Conservation (phyloP, 1,140 invertebrate species). For the Caenorhabditis brenneri region DNA sequence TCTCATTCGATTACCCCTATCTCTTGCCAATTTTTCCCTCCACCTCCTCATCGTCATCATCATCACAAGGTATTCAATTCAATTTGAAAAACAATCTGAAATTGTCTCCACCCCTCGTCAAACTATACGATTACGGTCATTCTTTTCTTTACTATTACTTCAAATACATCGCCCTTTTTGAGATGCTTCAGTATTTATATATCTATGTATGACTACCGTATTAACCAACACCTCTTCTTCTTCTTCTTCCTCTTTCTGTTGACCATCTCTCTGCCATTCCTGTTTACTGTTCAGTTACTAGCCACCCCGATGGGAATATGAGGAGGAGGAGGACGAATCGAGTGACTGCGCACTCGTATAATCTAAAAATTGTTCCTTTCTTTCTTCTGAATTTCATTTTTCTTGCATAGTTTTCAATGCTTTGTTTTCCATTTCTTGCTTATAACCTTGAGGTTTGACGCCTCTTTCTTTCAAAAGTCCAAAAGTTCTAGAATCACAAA, state of each 20-base stretch:
- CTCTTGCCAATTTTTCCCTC: not conserved
- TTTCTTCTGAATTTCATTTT: not conserved
- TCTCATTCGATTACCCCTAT: conserved; percentile 6
- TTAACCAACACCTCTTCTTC: not conserved
- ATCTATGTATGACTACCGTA: conserved; percentile 20
- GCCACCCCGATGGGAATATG: not conserved
- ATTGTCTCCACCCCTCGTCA: not conserved
- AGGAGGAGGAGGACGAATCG: not conserved
- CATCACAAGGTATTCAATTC: not conserved
- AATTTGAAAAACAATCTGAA: conserved; percentile 39
- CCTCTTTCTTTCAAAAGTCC: not conserved
- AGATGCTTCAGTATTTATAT: not conserved
- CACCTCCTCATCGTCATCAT: not conserved
- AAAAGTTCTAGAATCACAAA: not conserved
- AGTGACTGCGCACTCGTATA: conserved; percentile 6
- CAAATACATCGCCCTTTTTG: not conserved
- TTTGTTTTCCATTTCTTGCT: not conserved
- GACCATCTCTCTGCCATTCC: conserved; percentile 18
- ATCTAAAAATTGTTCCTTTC: conserved; percentile 16
- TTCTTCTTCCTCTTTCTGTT: too few species aligned
- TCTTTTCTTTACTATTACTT: not conserved
- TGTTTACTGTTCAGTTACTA: conserved; percentile 30
- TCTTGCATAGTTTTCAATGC: not conserved
- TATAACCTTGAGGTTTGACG: conserved; percentile 15
- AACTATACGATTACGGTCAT: not conserved